Base-by-base conservation (phyloP, 2,797 vertebrate species). In the Microctenopoma lineatum region DNA sequence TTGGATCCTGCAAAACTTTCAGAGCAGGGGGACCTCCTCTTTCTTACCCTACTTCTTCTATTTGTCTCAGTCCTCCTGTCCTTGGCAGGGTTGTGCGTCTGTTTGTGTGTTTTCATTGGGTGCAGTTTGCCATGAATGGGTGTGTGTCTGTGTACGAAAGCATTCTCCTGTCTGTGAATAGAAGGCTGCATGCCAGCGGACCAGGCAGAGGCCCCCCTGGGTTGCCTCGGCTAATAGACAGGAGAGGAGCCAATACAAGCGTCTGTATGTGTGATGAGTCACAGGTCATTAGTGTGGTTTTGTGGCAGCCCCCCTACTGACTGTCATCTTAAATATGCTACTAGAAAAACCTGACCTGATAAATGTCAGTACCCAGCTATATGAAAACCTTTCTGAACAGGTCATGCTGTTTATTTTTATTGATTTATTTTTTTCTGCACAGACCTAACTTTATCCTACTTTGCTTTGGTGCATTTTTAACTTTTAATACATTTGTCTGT, bases 1-100 rank as follows among this genome's bases (percentile, higher is more conserved):
- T 81, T 81, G 61, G 70, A 83, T 85, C 75, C 60, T 73, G 76
- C 73, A 80, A 84, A 90, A 87, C 85, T 90, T 88, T 92, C 75
- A 60, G 59, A 57, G 34, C 29, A 66, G 77, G 70, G 70, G 47
- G 59, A 62, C 77, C 79, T 70, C 63, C 72, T 75, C 34, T 67
- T 64, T 57, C 62, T 66, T 47, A 71, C 75, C 53, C 72, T 79
- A 68, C 68, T 83, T 83, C 52, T 74, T 52, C 75, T 70, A 50
- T 57, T 59, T 57, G 29, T 65, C 66, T 72, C 54, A 45, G 50
- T 60, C 39, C 45, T 44, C n/a, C 38, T 74, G 56, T 80, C 67
- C 59, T 75, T 45, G 36, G 58, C 69, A 51, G 16, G 4, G 44
- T 41, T 72, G 42, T 55, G 41, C 52, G 73, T 72, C 34, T 69